A percentile compares a stretch with the other conserved stretches of the same genome.
These are phyloP conservation scores for Diplazon laetatorius DNA, from an alignment of 2,888 invertebrate genomes.

Conservation along the genomic window DNA sequence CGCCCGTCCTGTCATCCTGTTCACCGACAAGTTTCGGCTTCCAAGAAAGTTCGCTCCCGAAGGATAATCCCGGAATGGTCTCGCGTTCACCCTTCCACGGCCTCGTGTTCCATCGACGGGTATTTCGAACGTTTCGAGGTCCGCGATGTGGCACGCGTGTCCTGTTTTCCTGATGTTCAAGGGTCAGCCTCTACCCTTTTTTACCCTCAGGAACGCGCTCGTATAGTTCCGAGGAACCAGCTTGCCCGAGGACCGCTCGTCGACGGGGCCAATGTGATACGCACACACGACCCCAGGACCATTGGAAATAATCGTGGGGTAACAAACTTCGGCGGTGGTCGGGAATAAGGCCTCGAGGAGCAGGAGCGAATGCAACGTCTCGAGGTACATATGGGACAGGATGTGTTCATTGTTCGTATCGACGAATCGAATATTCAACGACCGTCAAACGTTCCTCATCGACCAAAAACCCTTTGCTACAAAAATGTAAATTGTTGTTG, in stretches of 20 bases:
- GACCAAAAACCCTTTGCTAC: neutral
- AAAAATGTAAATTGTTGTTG: no score
- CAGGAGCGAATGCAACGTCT: slow-evolving; percentile 34
- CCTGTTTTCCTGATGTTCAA: slow-evolving; percentile 79
- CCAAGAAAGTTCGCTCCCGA: slow-evolving; percentile 62
- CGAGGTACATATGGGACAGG: neutral
- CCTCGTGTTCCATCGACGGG: neutral
- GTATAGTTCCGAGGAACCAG: neutral
- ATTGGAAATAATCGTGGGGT: no score
- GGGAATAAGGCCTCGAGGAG: slow-evolving; percentile 29
- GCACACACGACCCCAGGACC: neutral
- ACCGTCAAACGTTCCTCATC: neutral
- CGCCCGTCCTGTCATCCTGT: slow-evolving; percentile 71
- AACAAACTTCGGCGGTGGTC: slow-evolving; percentile 9
- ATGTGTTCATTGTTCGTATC: neutral
- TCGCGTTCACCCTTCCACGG: slow-evolving; percentile 42
- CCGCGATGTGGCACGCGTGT: slow-evolving; percentile 65
- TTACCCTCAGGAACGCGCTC: slow-evolving; percentile 69
- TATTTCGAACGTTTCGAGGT: slow-evolving; percentile 40
- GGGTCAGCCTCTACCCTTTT: slow-evolving; percentile 80
- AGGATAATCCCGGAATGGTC: slow-evolving; percentile 53
- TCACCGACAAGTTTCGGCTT: slow-evolving; percentile 73
- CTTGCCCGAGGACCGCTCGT: slow-evolving; percentile 4
- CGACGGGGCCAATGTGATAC: neutral
- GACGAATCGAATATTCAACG: neutral